Conservation (phyloP, 2,113 vertebrate genomes). For the Pseudopipra pipra region DNA sequence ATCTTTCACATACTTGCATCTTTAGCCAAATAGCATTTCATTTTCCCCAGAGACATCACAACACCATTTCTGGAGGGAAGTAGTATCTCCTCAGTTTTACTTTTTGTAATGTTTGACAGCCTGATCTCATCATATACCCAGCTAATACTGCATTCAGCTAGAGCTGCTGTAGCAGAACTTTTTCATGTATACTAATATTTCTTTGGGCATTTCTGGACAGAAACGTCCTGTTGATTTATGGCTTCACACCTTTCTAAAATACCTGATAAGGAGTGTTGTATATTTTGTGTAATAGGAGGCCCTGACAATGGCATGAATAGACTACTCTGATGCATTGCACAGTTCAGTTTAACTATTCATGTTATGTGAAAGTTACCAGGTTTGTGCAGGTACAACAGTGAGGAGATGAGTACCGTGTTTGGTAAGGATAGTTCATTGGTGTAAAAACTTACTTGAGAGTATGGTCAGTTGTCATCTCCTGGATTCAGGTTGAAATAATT, state of each 20-base stretch:
- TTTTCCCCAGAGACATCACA: neutral
- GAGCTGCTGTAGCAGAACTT: neutral
- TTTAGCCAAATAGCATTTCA: neutral
- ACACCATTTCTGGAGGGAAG: neutral
- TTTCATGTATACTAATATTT: neutral
- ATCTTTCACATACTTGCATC: neutral
- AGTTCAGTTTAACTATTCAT: accelerated
- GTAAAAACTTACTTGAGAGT: neutral
- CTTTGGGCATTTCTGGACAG: neutral
- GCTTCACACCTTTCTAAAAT: neutral
- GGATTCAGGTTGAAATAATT: neutral
- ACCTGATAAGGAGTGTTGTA: neutral
- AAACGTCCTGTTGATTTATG: neutral
- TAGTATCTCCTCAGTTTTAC: neutral
- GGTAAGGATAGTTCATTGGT: neutral
- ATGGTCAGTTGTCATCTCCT: neutral
- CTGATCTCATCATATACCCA: neutral
- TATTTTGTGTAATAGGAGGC: neutral
- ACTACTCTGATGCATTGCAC: neutral
- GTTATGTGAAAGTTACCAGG: accelerated
- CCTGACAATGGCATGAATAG: neutral
- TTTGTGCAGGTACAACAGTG: neutral
- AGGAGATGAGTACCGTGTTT: neutral
- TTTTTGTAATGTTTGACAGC: neutral
- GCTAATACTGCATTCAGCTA: neutral